Conservation (phyloP, 1,140 invertebrate genomes). For the Leucophenga varia region DNA sequence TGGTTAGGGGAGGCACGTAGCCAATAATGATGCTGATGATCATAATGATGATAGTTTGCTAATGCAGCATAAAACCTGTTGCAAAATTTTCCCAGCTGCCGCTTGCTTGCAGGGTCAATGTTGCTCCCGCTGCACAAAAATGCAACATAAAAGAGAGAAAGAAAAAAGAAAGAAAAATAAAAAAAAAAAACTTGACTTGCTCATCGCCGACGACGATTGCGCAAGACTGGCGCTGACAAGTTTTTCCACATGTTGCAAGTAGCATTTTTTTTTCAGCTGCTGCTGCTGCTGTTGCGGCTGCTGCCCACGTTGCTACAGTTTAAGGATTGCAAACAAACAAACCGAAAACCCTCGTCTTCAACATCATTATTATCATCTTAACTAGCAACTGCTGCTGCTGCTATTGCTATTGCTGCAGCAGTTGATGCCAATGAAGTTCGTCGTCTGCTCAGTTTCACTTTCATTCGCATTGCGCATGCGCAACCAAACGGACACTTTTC, state of each 20-base stretch:
- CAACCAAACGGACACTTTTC: conserved; percentile 18
- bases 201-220: conserved; percentile 29
- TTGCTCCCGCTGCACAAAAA: conserved; percentile 23
- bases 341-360: too few relatives aligned
- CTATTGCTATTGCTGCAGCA: conserved; percentile 10
- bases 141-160: too few relatives aligned
- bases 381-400: conserved; percentile 12
- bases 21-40: too few relatives aligned
- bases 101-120: conserved; percentile 39
- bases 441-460: conserved; percentile 45
- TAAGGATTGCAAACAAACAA: conserved; percentile 33
- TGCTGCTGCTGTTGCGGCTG: too few relatives aligned
- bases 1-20: too few relatives aligned
- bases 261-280: too few relatives aligned
- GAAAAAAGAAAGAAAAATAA: conserved; percentile 31
- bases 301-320: conserved; percentile 32
- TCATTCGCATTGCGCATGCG: conserved; percentile 51
- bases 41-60: too few relatives aligned
- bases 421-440: conserved; percentile 6
- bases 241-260: conserved; percentile 15
- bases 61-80: conserved; percentile 50
- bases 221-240: conserved; percentile 42
- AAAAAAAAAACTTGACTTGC: conserved; percentile 3
- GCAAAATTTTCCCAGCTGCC: conserved; percentile 34
- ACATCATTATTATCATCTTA: background rate